These are phyloP conservation scores for Acronicta leporina DNA, from an alignment of 2,888 invertebrate genomes.

Conservation along the genomic window DNA sequence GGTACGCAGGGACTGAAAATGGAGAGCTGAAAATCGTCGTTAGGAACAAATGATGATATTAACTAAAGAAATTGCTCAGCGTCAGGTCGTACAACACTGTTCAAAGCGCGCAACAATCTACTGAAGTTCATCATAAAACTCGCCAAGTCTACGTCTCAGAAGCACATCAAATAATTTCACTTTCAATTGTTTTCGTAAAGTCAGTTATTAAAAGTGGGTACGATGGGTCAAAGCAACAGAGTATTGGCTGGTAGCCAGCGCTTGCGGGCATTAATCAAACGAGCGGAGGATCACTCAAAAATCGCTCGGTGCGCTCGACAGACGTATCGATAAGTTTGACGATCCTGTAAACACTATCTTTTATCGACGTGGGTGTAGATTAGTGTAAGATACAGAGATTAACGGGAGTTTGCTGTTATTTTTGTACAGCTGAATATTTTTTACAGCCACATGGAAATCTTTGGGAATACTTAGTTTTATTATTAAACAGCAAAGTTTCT, in stretches of 20 bases:
- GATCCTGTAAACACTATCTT: constrained; percentile 72
- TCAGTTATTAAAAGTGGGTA: constrained; percentile 67
- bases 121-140: constrained; percentile 45
- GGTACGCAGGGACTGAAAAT: too few relatives aligned
- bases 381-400: constrained; percentile 40
- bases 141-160: constrained; percentile 40
- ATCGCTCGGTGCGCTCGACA: constrained; percentile 68
- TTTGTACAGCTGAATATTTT: constrained; percentile 7
- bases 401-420: constrained; percentile 22
- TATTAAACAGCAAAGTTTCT: constrained; percentile 3
- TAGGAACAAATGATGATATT: constrained; percentile 2
- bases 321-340: constrained; percentile 75
- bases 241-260: constrained; percentile 59
- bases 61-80: constrained; percentile 28
- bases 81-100: constrained; percentile 37
- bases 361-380: constrained; percentile 46
- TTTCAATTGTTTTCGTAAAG: constrained; percentile 66
- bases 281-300: constrained; percentile 74
- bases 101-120: constrained; percentile 39
- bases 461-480: constrained; percentile 3
- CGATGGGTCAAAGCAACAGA: constrained; percentile 62
- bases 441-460: background rate
- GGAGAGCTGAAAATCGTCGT: too few relatives aligned
- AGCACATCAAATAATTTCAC: constrained; percentile 56
- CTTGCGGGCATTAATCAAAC: constrained; percentile 65